Evolutionary conservation across 1,140 invertebrate species (phyloP).

Genomic region (Atta texana): DNA sequence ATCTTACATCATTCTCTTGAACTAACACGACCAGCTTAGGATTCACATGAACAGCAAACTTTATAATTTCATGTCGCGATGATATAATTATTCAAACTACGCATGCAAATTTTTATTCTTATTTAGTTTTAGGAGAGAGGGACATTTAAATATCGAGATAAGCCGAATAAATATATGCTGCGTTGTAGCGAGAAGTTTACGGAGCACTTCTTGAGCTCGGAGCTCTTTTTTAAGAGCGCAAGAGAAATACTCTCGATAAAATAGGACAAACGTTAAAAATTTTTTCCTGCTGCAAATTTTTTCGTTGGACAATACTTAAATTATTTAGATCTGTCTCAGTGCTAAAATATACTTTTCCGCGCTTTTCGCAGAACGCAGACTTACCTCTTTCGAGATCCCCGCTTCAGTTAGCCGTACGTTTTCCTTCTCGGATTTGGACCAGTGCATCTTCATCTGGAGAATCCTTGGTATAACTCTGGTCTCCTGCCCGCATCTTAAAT

Average conservation of each 20-base stretch:
- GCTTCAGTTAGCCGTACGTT: slow-evolving; percentile 95
- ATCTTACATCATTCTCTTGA: slow-evolving; percentile 12
- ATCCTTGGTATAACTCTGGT: slow-evolving; percentile 98
- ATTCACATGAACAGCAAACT: slow-evolving; percentile 22
- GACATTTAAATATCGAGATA: slow-evolving; percentile 7
- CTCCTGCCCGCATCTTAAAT: slow-evolving; percentile 96
- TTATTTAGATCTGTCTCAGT: slow-evolving; percentile 46
- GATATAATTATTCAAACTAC: slow-evolving; percentile 17
- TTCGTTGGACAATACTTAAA: slow-evolving; percentile 19
- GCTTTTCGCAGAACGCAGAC: slow-evolving; percentile 10
- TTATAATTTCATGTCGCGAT: slow-evolving; percentile 22
- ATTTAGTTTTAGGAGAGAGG: neutral
- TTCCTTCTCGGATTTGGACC: slow-evolving; percentile 97
- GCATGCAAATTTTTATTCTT: slow-evolving; percentile 8
- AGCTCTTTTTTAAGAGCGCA: slow-evolving; percentile 6
- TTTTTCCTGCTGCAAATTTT: slow-evolving; percentile 12
- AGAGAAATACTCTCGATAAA: slow-evolving; percentile 22
- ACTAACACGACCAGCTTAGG: neutral
- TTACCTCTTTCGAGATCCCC: slow-evolving; percentile 95
- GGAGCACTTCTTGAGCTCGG: no score
- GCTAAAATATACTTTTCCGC: slow-evolving; percentile 2
- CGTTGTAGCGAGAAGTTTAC: neutral
- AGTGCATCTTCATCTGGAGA: slow-evolving; percentile 96
- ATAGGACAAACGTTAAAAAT: slow-evolving; percentile 21
- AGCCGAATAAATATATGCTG: slow-evolving; percentile 27